phyloP scores from a whole-genome alignment of 1,140 invertebrate genomes.

The Thrips palmi region DNA sequence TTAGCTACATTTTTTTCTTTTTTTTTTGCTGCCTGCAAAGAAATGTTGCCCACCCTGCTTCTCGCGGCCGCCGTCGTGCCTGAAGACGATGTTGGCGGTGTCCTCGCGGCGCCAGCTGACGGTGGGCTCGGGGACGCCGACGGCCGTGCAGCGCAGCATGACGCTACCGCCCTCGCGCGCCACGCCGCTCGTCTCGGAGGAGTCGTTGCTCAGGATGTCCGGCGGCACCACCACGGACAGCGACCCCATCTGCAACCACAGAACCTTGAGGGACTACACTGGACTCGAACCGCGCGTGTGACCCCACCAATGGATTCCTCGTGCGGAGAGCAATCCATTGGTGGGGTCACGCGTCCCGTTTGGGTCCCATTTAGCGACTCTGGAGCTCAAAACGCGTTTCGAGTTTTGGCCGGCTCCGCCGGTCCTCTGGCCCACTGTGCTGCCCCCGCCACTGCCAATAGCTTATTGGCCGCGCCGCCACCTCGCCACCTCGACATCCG shows the following conservation, averaged over 20 bases:
- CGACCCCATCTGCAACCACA: slow-evolving; percentile 34
- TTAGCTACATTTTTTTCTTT: slow-evolving; percentile 6
- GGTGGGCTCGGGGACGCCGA: slow-evolving; percentile 63
- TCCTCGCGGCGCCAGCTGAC: slow-evolving; percentile 77
- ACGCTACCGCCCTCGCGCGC: slow-evolving; percentile 61
- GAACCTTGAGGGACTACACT: slow-evolving; percentile 34
- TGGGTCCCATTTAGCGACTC: background rate
- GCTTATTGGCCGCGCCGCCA: too few species aligned
- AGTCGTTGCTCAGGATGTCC: slow-evolving; percentile 62
- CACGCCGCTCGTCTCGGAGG: slow-evolving; percentile 57
- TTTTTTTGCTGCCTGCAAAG: slow-evolving; percentile 2
- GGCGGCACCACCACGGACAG: slow-evolving; percentile 70
- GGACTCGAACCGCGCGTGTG: too few species aligned
- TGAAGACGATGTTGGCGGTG: slow-evolving; percentile 56
- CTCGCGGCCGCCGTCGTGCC: slow-evolving; percentile 19
- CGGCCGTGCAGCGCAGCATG: slow-evolving; percentile 44
- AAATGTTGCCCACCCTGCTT: slow-evolving; percentile 9
- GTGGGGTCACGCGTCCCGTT: slow-evolving; percentile 5
- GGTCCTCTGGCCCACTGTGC: too few species aligned
- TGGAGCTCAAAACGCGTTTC: too few species aligned
- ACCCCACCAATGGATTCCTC: too few species aligned
- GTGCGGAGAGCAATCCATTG: too few species aligned
- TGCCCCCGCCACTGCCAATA: too few species aligned
- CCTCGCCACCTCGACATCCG: too few species aligned
- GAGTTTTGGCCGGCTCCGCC: too few species aligned